These are phyloP conservation scores for Carposina sasakii DNA, from an alignment of 1,140 invertebrate genomes.

Conservation along the genomic window DNA sequence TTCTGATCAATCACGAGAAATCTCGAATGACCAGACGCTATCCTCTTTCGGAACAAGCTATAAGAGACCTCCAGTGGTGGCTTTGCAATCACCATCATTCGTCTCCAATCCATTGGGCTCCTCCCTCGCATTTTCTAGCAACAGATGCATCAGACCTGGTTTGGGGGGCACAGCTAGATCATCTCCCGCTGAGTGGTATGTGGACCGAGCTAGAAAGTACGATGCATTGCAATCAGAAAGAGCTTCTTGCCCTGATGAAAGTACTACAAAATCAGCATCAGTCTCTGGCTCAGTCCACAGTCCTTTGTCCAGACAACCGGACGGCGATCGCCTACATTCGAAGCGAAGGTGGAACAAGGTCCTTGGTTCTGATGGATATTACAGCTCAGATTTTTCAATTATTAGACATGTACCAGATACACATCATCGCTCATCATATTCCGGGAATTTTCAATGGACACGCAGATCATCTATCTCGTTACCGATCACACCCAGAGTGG, in stretches of 20 bases:
- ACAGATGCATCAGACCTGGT: slow-evolving; percentile 17
- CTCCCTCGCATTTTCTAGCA: slow-evolving; percentile 3
- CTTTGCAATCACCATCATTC: slow-evolving; percentile 1
- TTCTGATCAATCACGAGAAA: neutral
- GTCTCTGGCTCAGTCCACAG: neutral
- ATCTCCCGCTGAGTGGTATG: slow-evolving; percentile 8
- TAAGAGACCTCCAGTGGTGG: slow-evolving; percentile 1
- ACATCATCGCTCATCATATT: slow-evolving; percentile 21
- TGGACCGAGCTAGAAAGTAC: slow-evolving; percentile 16
- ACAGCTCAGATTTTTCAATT: slow-evolving; percentile 15
- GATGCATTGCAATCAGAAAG: slow-evolving; percentile 26
- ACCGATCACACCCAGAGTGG: slow-evolving; percentile 28
- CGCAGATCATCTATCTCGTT: slow-evolving; percentile 29
- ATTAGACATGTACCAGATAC: slow-evolving; percentile 13
- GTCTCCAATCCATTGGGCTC: neutral
- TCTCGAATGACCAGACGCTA: neutral
- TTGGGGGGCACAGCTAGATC: slow-evolving; percentile 18
- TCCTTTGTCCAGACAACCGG: slow-evolving; percentile 36
- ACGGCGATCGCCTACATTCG: slow-evolving; percentile 30
- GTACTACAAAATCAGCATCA: neutral
- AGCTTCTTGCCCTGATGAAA: slow-evolving; percentile 28
- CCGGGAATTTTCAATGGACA: slow-evolving; percentile 30
- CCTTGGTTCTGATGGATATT: slow-evolving; percentile 22
- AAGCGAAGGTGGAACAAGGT: slow-evolving; percentile 38
- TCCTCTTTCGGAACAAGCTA: neutral